Conservation (phyloP, 2,888 invertebrate species). For the Xestia rhomboidea region DNA sequence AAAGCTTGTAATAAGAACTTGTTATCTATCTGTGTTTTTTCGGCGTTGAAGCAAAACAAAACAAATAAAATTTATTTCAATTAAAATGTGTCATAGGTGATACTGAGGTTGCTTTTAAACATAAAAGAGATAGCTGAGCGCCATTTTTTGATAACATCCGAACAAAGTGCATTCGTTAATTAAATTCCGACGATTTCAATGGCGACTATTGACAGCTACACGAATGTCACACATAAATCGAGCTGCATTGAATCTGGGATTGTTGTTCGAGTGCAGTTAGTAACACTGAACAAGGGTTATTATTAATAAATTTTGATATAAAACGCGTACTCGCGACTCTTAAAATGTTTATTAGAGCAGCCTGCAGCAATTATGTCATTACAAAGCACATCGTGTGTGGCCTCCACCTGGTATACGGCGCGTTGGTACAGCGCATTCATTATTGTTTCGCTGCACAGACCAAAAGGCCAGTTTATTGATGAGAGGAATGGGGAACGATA, state of each 20-base stretch:
- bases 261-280: constrained; percentile 14
- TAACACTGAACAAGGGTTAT: constrained; percentile 15
- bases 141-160: constrained; percentile 56
- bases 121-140: constrained; percentile 50
- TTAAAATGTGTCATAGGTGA: constrained; percentile 57
- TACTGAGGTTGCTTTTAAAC: constrained; percentile 46
- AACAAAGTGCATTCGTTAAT: constrained; percentile 56
- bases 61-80: constrained; percentile 40
- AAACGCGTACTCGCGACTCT: constrained; percentile 35
- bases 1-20: not conserved
- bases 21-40: constrained; percentile 41
- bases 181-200: constrained; percentile 43
- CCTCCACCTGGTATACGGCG: constrained; percentile 47
- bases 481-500: constrained; percentile 55
- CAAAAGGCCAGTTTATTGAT: constrained; percentile 61
- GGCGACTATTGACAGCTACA: constrained; percentile 17
- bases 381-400: constrained; percentile 67
- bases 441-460: constrained; percentile 61
- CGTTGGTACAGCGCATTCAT: constrained; percentile 60
- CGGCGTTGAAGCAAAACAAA: constrained; percentile 28
- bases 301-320: constrained; percentile 12
- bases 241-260: constrained; percentile 2
- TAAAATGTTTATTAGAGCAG: constrained; percentile 50
- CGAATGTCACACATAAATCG: constrained; percentile 7
- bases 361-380: constrained; percentile 63